These are phyloP conservation scores for Herminia tarsipennalis DNA, from an alignment of 2,888 invertebrate species.

Conservation along the genomic window DNA sequence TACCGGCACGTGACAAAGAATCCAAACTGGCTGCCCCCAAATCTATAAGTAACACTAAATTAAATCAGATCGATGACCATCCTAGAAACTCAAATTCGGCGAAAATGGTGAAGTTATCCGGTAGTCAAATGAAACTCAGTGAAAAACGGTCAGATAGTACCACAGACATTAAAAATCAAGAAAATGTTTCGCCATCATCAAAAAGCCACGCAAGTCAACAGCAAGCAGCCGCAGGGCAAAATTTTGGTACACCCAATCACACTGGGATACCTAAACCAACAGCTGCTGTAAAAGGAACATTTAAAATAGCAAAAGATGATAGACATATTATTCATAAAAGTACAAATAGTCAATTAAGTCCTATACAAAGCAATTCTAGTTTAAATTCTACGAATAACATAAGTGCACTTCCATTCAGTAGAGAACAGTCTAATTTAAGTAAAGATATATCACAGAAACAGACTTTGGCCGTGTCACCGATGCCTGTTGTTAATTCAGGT, in stretches of 20 bases:
- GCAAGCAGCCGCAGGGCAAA: constrained; percentile 76
- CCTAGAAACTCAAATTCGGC: constrained; percentile 65
- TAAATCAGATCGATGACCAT: constrained; percentile 79
- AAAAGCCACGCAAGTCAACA: constrained; percentile 57
- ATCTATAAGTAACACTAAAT: constrained; percentile 77
- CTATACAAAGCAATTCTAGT: constrained; percentile 85
- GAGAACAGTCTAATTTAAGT: constrained; percentile 82
- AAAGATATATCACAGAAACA: constrained; percentile 82
- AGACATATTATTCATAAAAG: constrained; percentile 82
- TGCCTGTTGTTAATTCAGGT: constrained; percentile 85
- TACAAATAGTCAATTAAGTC: constrained; percentile 85
- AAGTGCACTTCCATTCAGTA: constrained; percentile 77
- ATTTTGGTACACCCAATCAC: constrained; percentile 65
- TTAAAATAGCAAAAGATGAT: constrained; percentile 88
- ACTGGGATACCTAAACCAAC: constrained; percentile 95
- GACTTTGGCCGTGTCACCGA: constrained; percentile 90
- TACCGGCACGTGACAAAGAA: constrained; percentile 77
- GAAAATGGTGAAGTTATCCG: constrained; percentile 80
- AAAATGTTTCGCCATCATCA: constrained; percentile 47
- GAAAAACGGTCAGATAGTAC: constrained; percentile 65
- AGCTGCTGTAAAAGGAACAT: constrained; percentile 95
- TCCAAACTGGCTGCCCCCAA: constrained; percentile 83
- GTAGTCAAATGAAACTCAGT: constrained; percentile 75
- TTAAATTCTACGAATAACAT: constrained; percentile 83
- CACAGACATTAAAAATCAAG: constrained; percentile 55